phyloP scores from a whole-genome alignment of 2,888 invertebrate species.

The Hofmannophila pseudospretella region DNA sequence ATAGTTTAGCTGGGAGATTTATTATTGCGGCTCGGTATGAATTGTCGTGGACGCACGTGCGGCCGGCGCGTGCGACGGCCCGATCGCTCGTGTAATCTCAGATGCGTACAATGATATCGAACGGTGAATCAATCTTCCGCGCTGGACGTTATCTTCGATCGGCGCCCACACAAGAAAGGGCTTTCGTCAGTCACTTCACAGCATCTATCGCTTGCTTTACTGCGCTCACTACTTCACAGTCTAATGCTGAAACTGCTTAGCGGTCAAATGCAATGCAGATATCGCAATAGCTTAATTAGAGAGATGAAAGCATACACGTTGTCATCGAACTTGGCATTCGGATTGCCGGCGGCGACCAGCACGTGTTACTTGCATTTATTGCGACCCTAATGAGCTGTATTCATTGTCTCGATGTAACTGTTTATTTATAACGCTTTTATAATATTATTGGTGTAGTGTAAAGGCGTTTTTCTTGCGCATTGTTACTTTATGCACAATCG shows the following conservation, averaged over 20 bases:
- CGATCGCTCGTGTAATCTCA: constrained; percentile 50
- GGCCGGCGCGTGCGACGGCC: constrained; percentile 49
- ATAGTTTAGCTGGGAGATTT: constrained; percentile 47
- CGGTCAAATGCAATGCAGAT: constrained; percentile 18
- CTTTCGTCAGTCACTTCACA: constrained; percentile 36
- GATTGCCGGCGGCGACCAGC: constrained; percentile 38
- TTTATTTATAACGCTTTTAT: constrained; percentile 49
- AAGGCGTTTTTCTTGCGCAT: constrained; percentile 34
- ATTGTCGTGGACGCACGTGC: constrained; percentile 22
- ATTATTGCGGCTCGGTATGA: constrained; percentile 44
- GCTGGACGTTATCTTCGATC: constrained; percentile 58
- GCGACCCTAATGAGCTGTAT: constrained; percentile 55
- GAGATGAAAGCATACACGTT: constrained; percentile 41
- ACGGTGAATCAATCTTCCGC: constrained; percentile 69
- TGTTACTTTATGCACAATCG: constrained; percentile 63
- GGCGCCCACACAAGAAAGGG: constrained; percentile 46
- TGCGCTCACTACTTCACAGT: constrained; percentile 1
- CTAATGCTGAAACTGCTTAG: constrained; percentile 29
- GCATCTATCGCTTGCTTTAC: constrained; percentile 27
- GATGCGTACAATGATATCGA: constrained; percentile 57
- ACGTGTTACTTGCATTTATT: constrained; percentile 45
- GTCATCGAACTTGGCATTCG: constrained; percentile 43
- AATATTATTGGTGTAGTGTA: constrained; percentile 37
- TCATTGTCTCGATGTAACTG: constrained; percentile 61
- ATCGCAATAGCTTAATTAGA: constrained; percentile 56